Evolutionary conservation across 2,888 invertebrate genomes (phyloP), one percentile per base, ranked within the genome.

Genomic region (Monoplex corrugatus): DNA sequence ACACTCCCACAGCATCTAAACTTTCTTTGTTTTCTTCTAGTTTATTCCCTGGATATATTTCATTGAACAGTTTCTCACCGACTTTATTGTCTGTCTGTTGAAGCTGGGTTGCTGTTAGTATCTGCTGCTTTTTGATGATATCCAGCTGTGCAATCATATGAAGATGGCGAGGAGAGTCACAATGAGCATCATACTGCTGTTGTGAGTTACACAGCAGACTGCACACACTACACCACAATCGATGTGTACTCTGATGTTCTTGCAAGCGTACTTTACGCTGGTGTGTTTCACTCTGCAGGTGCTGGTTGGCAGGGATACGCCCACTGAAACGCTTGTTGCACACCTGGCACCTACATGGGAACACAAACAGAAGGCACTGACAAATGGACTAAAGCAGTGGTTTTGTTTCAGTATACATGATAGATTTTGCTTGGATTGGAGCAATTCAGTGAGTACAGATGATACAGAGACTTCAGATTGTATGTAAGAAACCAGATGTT

Each of bases 321-420:
- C 94, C 94, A 83, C 88, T 90, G 63, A 94, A 92, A 0, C 68
- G 83, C 86, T 92, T 92, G 50, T 91, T 88, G 86, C 94, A 94
- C 19, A 92, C 89, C 32, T 87, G 50, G 87, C 94, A 94, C 23
- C 89, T 88, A 63, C 23, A 8, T 5, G 2, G n/a, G 72, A n/a
- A 19, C 63, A 88, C 44, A 88, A 0, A 72, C 3, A 75, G 19
- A 83, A 50, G 16, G 32, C 38, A 57, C n/a, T n/a, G n/a, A n/a
- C n/a, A n/a, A n/a, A n/a, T n/a, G n/a, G n/a, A n/a, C n/a, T n/a
- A n/a, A n/a, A n/a, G n/a, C n/a, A n/a, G n/a, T n/a, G n/a, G n/a
- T n/a, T n/a, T n/a, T n/a, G n/a, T n/a, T n/a, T n/a, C n/a, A n/a
- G n/a, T n/a, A n/a, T n/a, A n/a, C n/a, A n/a, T n/a, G n/a, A n/a